Conservation (phyloP, 1,140 invertebrate species). For the Sycobia sp. region DNA sequence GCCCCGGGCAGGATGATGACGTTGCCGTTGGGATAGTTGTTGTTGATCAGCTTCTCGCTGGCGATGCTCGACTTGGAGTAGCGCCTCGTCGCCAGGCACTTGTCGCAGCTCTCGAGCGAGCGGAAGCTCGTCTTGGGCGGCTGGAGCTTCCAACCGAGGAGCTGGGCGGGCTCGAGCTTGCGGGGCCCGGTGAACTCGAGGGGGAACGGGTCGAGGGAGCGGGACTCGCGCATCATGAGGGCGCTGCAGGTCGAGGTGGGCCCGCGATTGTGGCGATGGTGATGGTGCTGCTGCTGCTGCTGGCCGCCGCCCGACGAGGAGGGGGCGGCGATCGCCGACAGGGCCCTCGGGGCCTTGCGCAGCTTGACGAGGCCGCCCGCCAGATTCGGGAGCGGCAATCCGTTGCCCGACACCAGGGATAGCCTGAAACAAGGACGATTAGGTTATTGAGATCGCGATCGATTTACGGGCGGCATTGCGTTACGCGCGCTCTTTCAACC, state of each 20-base stretch:
- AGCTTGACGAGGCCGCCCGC: conserved; percentile 33
- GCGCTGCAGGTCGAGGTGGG: background rate
- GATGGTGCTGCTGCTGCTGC: conserved; percentile 41
- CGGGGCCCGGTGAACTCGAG: conserved; percentile 33
- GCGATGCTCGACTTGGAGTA: conserved; percentile 53
- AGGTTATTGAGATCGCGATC: background rate
- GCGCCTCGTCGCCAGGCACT: conserved; percentile 43
- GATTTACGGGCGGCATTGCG: too few species aligned
- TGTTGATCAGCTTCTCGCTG: conserved; percentile 60
- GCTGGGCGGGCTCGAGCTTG: conserved; percentile 22
- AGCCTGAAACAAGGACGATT: background rate
- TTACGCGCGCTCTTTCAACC: too few species aligned
- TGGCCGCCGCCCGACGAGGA: conserved; percentile 63
- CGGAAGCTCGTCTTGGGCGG: conserved; percentile 46
- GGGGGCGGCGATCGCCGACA: conserved; percentile 62
- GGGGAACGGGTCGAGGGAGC: conserved; percentile 62
- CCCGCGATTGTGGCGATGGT: conserved; percentile 38
- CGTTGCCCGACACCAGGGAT: conserved; percentile 1
- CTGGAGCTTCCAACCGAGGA: conserved; percentile 42
- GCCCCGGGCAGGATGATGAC: background rate
- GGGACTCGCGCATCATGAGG: conserved; percentile 57
- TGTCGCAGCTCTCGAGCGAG: conserved; percentile 59
- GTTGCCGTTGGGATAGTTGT: conserved; percentile 66
- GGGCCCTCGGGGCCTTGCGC: conserved; percentile 51
- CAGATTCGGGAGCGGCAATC: background rate